Percentiles rank a stretch among this genome's conserved stretches.
These are phyloP conservation scores for Pelagia noctiluca DNA, from an alignment of 30 jellyfish, hydroid and myxozoan species.

Conservation along the genomic window DNA sequence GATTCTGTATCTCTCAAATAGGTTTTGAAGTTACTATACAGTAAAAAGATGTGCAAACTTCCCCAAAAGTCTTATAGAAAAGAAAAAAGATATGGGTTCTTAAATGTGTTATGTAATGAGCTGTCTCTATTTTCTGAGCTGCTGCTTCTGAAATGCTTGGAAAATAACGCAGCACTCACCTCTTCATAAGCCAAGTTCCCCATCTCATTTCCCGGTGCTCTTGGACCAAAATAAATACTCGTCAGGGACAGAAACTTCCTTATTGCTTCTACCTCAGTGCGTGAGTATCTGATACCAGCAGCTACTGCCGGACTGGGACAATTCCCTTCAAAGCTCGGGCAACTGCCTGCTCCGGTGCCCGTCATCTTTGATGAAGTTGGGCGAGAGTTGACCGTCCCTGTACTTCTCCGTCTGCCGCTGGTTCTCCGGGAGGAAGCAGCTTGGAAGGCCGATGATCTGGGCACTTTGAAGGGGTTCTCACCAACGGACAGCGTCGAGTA, in stretches of 20 bases:
- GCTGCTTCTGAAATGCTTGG: not conserved
- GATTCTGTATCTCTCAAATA: too few relatives aligned
- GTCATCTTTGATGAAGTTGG: not conserved
- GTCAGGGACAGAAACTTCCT: conserved; percentile 72
- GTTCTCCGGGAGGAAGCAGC: conserved; percentile 39
- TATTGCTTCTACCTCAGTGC: conserved; percentile 72
- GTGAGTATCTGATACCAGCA: conserved; percentile 42
- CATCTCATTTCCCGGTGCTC: conserved; percentile 9
- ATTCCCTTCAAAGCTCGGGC: conserved; percentile 67
- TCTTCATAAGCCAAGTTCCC: conserved; percentile 15
- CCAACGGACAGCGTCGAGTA: conserved; percentile 68
- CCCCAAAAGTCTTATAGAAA: too few relatives aligned
- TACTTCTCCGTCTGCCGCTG: conserved; percentile 63
- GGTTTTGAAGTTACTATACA: too few relatives aligned
- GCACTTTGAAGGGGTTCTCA: conserved; percentile 23
- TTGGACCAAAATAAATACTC: conserved; percentile 61
- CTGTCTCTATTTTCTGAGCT: not conserved
- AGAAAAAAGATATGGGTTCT: too few relatives aligned
- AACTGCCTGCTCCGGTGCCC: conserved; percentile 42
- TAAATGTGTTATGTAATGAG: conserved; percentile 4
- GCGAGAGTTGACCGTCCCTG: conserved; percentile 47
- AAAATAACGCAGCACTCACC: not conserved
- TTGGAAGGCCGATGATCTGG: conserved; percentile 20
- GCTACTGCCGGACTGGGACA: conserved; percentile 10
- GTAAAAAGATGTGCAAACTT: too few relatives aligned